Base-by-base conservation (phyloP, 2,113 vertebrate species). In the Laterallus jamaicensis region DNA sequence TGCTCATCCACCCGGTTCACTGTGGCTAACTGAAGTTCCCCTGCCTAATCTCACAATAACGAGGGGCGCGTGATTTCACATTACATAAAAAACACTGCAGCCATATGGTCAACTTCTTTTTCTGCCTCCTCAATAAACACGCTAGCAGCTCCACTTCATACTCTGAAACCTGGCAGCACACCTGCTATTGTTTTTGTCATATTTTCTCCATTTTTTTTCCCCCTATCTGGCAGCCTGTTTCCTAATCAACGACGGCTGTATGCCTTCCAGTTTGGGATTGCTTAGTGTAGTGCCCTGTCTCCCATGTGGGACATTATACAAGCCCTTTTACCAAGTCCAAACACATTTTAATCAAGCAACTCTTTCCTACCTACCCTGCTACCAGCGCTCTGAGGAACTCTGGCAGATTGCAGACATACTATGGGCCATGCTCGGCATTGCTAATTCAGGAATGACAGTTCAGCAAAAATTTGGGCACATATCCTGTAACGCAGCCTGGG, bases 401-500 rank as follows among this genome's bases (percentile, higher is more conserved):
- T 0, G n/a, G 50, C 59, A 67, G 25, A 55, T 4, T 49, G 70
- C 67, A 63, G 62, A 16, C 64, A 35, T 22, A 17, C 86, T 44
- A 44, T 2, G 11, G 37, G 44, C 81, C 2, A 0, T 6, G 76
- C 67, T 31, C 1, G 0, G 50, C 63, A 15, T 47, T 85, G 52
- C 71, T 29, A 20, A 63, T 64, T 39, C 49, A 16, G 56, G 60
- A 50, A 2, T 0, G 6, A 2, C 32, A 40, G 37, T 22, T 76
- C 84, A 24, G 59, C 63, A 18, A 9, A 10, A 4, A 26, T 42
- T 42, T 3, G 70, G 59, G 44, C 0, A 10, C 42, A 3, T 66
- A 0, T 6, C 8, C 26, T 11, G 44, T 39, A 26, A 7, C 1
- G 2, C 70, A 4, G n/a, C 6, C 58, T 17, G 47, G 11, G 22